These are phyloP conservation scores for Thelaira solivaga DNA, from an alignment of 2,888 invertebrate genomes.

Conservation along the genomic window DNA sequence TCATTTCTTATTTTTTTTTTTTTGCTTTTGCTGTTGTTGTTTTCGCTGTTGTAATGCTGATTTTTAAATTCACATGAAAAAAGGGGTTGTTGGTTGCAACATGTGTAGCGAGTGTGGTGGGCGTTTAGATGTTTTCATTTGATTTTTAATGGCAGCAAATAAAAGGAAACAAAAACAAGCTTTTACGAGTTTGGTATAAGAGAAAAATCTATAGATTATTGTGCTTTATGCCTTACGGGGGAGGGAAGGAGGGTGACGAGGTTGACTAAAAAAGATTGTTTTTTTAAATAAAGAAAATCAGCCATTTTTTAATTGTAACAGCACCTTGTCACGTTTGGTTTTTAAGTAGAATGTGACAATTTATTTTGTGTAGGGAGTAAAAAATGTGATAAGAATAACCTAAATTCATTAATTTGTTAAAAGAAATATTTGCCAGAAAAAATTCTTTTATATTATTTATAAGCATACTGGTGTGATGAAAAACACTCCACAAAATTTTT, in stretches of 20 bases:
- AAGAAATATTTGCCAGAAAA: no score
- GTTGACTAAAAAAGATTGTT: background rate
- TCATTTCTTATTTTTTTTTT: conserved; percentile 1
- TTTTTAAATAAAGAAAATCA: background rate
- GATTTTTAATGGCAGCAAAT: background rate
- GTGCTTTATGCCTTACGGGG: background rate
- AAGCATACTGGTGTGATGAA: no score
- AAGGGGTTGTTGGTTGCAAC: conserved; percentile 28
- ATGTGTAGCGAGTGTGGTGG: background rate
- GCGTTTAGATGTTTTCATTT: background rate
- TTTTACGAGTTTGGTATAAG: no score
- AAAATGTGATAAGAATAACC: no score
- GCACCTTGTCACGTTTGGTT: background rate
- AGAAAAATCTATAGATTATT: conserved; percentile 37
- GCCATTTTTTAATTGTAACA: conserved; percentile 12
- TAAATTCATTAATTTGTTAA: no score
- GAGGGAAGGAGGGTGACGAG: background rate
- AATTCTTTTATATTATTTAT: no score
- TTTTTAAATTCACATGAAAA: background rate
- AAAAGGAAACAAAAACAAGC: no score
- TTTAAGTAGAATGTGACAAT: background rate
- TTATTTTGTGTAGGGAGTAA: background rate
- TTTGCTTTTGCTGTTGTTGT: background rate
- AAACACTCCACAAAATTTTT: no score
- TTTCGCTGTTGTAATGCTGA: background rate